A percentile compares a stretch with the other conserved stretches of the same genome.
These are phyloP conservation scores for Arrhopalites spinosus DNA, from an alignment of 2,888 invertebrate genomes.

Conservation along the genomic window DNA sequence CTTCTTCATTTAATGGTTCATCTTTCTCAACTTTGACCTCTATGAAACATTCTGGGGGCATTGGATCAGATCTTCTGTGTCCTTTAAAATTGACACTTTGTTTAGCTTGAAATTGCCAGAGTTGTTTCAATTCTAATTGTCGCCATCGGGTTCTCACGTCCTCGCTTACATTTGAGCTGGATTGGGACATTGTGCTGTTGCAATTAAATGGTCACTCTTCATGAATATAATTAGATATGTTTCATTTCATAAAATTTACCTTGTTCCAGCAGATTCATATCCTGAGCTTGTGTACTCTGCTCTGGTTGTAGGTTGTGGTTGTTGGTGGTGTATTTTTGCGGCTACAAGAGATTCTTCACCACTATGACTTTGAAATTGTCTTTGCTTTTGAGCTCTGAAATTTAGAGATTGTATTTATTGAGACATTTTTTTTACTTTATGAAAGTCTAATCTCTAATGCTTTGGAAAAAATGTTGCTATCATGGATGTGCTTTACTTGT, in stretches of 20 bases:
- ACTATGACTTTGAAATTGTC: neutral
- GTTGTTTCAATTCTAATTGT: conserved; percentile 46
- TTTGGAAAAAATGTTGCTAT: no score
- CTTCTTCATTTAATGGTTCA: conserved; percentile 35
- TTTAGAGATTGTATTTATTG: no score
- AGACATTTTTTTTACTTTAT: no score
- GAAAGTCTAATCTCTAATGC: no score
- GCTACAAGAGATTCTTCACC: neutral
- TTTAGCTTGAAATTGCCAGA: conserved; percentile 42
- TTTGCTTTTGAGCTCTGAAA: no score
- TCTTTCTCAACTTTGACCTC: conserved; percentile 25
- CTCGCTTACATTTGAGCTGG: conserved; percentile 45
- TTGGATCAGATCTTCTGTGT: neutral
- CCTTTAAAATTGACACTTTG: conserved; percentile 16
- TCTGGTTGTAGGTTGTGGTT: neutral
- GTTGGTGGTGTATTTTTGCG: neutral
- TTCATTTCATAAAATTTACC: no score
- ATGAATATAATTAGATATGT: neutral
- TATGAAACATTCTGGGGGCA: conserved; percentile 14
- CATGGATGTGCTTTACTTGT: no score
- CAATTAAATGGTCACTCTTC: neutral
- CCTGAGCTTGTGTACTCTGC: no score
- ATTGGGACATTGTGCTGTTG: conserved; percentile 13
- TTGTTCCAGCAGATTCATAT: no score
- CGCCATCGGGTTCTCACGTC: conserved; percentile 41